Percentiles rank a stretch among this genome's conserved stretches.
Evolutionary conservation across 2,797 vertebrate species (phyloP).

Genomic region (Oryzias dopingdopingensis): DNA sequence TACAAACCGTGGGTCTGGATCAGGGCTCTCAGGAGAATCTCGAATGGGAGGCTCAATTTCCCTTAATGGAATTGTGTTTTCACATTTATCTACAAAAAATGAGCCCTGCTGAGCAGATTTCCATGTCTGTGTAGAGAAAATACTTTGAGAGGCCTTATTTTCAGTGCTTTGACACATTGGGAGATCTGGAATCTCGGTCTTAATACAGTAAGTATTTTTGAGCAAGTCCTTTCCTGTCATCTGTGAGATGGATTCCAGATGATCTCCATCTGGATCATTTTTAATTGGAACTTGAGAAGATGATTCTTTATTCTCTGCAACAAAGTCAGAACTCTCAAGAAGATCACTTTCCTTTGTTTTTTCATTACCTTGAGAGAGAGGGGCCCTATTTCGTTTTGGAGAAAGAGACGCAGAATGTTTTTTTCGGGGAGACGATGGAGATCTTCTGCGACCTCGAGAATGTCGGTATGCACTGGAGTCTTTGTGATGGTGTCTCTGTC

Average conservation of each 20-base stretch:
- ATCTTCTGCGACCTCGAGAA: conserved; percentile 70
- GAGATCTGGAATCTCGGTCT: conserved; percentile 43
- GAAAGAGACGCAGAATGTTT: conserved; percentile 56
- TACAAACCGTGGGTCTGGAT: conserved; percentile 80
- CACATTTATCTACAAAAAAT: conserved; percentile 45
- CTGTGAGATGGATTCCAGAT: conserved; percentile 27
- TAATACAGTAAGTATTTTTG: conserved; percentile 33
- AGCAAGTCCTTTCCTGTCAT: conserved; percentile 27
- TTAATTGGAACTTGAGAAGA: conserved; percentile 28
- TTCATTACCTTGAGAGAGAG: conserved; percentile 65
- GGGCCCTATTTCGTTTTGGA: conserved; percentile 56
- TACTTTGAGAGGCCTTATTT: conserved; percentile 11
- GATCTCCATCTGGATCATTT: conserved; percentile 46
- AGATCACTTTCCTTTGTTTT: conserved; percentile 58
- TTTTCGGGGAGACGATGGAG: conserved; percentile 46
- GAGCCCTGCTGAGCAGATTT: conserved; percentile 28
- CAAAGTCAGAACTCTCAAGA: conserved; percentile 43
- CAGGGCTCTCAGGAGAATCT: conserved; percentile 77
- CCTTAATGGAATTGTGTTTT: conserved; percentile 62
- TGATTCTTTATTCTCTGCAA: conserved; percentile 59
- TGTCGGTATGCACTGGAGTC: conserved; percentile 57
- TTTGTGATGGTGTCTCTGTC: conserved; percentile 53
- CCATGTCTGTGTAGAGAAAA: conserved; percentile 19
- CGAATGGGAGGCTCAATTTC: conserved; percentile 65
- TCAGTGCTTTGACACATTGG: conserved; percentile 16